A percentile compares a stretch with the other conserved stretches of the same genome.
These are phyloP conservation scores for Ptychadena robeensis DNA, from an alignment of 2,797 vertebrate species.

Conservation along the genomic window DNA sequence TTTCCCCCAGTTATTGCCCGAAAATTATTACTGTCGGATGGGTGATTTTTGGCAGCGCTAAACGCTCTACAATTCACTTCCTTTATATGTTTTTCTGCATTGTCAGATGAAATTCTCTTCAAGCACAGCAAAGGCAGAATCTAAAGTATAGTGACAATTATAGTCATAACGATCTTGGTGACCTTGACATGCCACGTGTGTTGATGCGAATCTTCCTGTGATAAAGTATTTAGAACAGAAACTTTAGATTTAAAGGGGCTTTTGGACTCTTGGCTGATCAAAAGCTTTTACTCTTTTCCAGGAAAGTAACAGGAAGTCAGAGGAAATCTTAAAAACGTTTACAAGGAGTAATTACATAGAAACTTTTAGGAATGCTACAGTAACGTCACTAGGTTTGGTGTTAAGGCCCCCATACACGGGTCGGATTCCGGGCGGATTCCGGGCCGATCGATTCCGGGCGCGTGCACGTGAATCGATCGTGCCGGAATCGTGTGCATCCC, in stretches of 20 bases:
- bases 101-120: slow-evolving; percentile 22
- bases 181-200: background rate
- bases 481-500: no score
- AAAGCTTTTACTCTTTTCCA: no score
- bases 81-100: slow-evolving; percentile 22
- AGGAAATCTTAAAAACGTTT: no score
- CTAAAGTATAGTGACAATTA: slow-evolving; percentile 14
- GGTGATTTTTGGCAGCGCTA: slow-evolving; percentile 32
- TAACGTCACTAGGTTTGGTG: no score
- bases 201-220: background rate
- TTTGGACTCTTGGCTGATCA: background rate
- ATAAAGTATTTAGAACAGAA: background rate
- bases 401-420: no score
- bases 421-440: no score
- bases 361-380: no score
- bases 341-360: no score
- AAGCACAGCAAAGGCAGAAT: background rate
- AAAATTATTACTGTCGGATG: slow-evolving; percentile 38
- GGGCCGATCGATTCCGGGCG: no score
- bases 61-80: slow-evolving; percentile 5
- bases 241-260: background rate
- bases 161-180: background rate
- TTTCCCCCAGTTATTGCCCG: slow-evolving; percentile 9
- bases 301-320: no score
- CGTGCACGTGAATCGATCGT: no score